phyloP scores from a whole-genome alignment of 1,140 invertebrate species.

The Laupala kohalensis region DNA sequence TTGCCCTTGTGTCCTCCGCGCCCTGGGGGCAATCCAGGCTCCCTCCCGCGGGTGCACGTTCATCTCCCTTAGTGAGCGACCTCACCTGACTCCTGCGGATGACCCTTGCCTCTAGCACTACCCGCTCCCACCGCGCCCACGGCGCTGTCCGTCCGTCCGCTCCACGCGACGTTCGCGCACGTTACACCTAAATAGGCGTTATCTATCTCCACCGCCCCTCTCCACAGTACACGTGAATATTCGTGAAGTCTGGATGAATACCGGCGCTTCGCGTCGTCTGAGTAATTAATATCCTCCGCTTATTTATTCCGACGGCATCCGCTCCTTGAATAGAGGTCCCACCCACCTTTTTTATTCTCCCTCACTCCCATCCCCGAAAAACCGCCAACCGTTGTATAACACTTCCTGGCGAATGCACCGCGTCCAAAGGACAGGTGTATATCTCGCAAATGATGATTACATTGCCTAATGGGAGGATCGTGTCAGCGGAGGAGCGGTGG shows the following conservation, averaged over 20 bases:
- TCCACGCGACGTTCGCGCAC: background rate
- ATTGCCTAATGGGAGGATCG: background rate
- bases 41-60: background rate
- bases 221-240: background rate
- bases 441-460: background rate
- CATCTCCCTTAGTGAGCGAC: background rate
- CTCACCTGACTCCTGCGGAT: background rate
- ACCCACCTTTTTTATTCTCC: background rate
- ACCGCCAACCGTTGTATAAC: background rate
- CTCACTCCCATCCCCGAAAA: too few species aligned
- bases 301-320: background rate
- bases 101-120: too few species aligned
- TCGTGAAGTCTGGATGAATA: background rate
- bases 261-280: too few species aligned
- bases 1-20: too few species aligned
- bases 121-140: too few species aligned
- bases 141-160: background rate
- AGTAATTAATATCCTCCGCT: background rate
- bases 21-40: too few species aligned
- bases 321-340: background rate
- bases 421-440: background rate
- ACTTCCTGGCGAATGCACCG: background rate
- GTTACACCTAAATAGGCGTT: background rate
- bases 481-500: background rate
- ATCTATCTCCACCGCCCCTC: background rate